phyloP scores from a whole-genome alignment of 2,797 vertebrate species.

The Sebastiscus albofasciatus region DNA sequence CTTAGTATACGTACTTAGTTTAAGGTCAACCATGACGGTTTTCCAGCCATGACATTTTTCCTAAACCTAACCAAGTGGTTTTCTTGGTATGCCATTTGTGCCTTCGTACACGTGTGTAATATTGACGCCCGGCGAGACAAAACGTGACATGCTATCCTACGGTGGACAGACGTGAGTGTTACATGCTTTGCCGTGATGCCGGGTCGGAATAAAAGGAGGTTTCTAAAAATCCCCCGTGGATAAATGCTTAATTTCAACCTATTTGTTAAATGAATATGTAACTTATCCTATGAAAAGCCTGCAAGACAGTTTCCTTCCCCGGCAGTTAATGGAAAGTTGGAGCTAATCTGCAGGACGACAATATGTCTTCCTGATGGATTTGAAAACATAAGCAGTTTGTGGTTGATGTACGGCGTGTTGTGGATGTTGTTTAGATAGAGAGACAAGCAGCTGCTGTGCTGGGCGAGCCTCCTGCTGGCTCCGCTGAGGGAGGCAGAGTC shows the following conservation, averaged over 20 bases:
- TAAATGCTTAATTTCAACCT: not conserved
- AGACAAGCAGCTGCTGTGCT: conserved; percentile 38
- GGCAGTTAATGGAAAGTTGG: not conserved
- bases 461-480: conserved; percentile 39
- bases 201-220: not conserved
- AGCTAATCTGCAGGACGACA: conserved; percentile 1
- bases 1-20: too few relatives aligned
- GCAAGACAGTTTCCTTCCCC: not conserved
- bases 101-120: too few relatives aligned
- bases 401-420: conserved; percentile 3
- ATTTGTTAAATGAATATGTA: not conserved
- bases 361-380: not conserved
- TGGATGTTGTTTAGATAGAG: conserved; percentile 32
- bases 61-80: too few relatives aligned
- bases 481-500: not conserved
- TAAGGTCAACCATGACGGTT: too few relatives aligned
- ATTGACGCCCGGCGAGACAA: not conserved
- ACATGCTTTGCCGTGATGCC: not conserved
- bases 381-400: conserved; percentile 6
- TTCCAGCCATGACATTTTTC: too few relatives aligned
- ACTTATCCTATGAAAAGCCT: not conserved
- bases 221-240: not conserved
- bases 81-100: too few relatives aligned
- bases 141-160: not conserved
- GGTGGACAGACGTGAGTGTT: not conserved